Evolutionary conservation across 2,888 invertebrate species (phyloP).

Genomic region (Lingula anatina): DNA sequence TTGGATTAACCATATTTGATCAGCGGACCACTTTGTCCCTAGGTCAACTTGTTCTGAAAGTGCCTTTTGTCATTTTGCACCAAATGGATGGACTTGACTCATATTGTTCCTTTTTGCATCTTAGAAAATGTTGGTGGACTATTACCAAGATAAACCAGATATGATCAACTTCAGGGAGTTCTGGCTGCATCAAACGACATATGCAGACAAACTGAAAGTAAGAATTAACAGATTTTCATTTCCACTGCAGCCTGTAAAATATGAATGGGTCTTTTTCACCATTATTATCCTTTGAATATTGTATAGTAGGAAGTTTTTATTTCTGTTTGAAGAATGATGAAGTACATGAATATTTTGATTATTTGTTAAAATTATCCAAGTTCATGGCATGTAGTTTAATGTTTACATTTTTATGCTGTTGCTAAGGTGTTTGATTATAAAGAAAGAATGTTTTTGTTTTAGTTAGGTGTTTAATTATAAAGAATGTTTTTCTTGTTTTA

Average conservation of each 20-base stretch:
- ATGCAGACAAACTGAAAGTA: slow-evolving; percentile 76
- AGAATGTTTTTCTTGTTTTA: slow-evolving; percentile 13
- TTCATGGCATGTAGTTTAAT: not conserved
- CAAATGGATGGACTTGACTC: no score
- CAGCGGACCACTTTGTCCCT: no score
- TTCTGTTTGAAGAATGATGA: not conserved
- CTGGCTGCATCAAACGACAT: slow-evolving; percentile 69
- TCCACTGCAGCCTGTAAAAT: not conserved
- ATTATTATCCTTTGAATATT: no score
- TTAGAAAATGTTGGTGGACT: slow-evolving; percentile 73
- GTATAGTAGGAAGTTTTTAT: no score
- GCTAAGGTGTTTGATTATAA: no score
- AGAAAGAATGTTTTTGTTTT: no score
- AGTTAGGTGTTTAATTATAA: no score
- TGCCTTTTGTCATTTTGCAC: no score
- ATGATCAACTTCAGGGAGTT: slow-evolving; percentile 65
- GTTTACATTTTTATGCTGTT: no score
- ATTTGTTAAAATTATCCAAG: not conserved
- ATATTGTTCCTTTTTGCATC: slow-evolving; percentile 15
- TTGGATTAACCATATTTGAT: no score
- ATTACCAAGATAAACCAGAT: slow-evolving; percentile 61
- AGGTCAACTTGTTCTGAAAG: no score
- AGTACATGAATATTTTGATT: not conserved
- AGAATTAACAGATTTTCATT: not conserved
- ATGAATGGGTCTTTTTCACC: no score